These are phyloP conservation scores for Mantis religiosa DNA, from an alignment of 2,888 invertebrate genomes.

Conservation along the genomic window DNA sequence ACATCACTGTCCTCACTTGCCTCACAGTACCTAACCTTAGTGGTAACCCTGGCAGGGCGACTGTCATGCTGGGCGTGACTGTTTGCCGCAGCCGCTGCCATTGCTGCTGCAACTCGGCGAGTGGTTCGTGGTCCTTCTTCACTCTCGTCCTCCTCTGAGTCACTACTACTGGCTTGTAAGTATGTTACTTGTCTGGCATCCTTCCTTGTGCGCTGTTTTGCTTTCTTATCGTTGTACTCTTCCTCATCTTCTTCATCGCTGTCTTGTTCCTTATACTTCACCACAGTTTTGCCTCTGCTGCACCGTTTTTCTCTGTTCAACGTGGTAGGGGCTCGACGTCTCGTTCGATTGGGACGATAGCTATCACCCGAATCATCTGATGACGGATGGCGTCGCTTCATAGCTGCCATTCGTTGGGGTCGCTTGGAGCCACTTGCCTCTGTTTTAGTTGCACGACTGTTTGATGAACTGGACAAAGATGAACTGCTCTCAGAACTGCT, in stretches of 20 bases:
- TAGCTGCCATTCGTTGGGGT: conserved; percentile 1
- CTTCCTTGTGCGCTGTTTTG: background rate
- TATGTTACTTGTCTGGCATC: too few species aligned
- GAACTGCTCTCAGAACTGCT: background rate
- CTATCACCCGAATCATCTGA: conserved; percentile 51
- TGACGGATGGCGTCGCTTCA: conserved; percentile 10
- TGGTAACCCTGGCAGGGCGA: conserved; percentile 42
- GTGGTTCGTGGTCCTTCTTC: background rate
- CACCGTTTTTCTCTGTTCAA: background rate
- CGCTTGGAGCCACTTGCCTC: background rate
- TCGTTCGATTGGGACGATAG: conserved; percentile 47
- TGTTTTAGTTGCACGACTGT: background rate
- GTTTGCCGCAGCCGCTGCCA: background rate
- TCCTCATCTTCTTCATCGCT: background rate
- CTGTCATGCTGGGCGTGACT: background rate
- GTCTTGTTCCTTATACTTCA: background rate
- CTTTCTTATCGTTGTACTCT: background rate
- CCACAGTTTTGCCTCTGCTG: background rate
- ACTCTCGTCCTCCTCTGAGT: background rate
- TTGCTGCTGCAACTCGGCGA: background rate
- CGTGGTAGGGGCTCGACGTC: background rate
- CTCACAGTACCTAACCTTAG: conserved; percentile 19
- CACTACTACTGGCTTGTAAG: background rate
- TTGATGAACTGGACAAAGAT: background rate
- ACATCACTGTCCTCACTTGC: conserved; percentile 35